Evolutionary conservation across 2,797 vertebrate species (phyloP), one percentile per base, ranked within the genome.

Genomic region (Eulemur rubriventer): DNA sequence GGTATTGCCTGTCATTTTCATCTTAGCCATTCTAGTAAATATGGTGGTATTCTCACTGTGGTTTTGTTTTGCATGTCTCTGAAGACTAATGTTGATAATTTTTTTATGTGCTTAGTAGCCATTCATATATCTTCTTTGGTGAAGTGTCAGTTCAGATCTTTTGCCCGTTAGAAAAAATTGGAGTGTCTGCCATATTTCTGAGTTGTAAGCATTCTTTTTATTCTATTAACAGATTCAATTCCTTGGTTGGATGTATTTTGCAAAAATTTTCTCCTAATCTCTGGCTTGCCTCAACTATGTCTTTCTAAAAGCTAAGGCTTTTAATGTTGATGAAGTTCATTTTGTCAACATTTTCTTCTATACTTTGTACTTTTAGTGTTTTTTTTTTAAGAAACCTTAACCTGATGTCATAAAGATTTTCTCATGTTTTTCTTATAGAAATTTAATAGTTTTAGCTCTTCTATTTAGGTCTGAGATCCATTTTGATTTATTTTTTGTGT

Each of bases 401-500:
- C 33, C 35, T 81, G 33, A 57, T 61, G 16, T 87, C 22, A 41
- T 86, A 89, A 78, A 89, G 20, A 1, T 89, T 87, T 92, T 87
- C 35, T 88, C 14, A 76, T 65, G 20, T 46, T 69, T 92, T 75
- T 90, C 3, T 59, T 59, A 38, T 87, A 85, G 46, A 88, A 91
- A 73, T 55, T 48, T 88, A 92, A 63, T 63, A 57, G 38, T 76
- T 67, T 41, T 83, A 89, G 7, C 22, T 93, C 35, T 63, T 46
- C 14, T 13, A 50, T 73, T 95, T 78, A 43, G 52, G 16, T 28
- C 26, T 86, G 22, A 73, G 55, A 69, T 78, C 6, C n/a, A 46
- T 91, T 97, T 96, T 91, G 41, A 55, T 61, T 89, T 89, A 91
- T 43, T 67, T 94, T 94, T 72, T 65, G 13, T 94, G 43, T 73